Base-by-base conservation (phyloP, 2,888 invertebrate species). In the Ferrisia virgata region DNA sequence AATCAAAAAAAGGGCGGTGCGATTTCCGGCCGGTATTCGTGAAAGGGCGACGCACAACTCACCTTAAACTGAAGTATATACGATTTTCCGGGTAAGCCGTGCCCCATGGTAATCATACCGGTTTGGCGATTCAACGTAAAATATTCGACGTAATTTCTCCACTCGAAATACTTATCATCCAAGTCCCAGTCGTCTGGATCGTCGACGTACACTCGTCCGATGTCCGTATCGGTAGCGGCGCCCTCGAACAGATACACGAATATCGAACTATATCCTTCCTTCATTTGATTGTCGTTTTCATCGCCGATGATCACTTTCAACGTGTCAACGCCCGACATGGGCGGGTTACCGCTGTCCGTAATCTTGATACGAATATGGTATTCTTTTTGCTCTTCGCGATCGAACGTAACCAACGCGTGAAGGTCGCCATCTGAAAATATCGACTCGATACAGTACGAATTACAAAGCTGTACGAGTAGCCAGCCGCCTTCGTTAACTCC, bases 131-230 rank as follows among this genome's bases (percentile, higher is more conserved):
- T 92, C 6, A 98, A 91, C 28, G 91, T 91, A 89, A 97, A 97
- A 86, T 92, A 91, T 6, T 87, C 87, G 18, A 89, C 89, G 47
- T 87, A 87, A 84, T 89, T 89, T 2, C 91, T 89, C 94, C 95
- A 95, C 85, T 90, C 91, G 88, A 97, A 99, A 15, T 91, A 89
- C 89, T 99, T 99, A 89, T 99, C 97, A 0, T 92, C 93, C 79
- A 97, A 89, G 89, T 99, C 99, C 98, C 98, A 99, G 88, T 99
- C 99, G 88, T 99, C 99, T 0, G 93, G 92, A 89, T 99, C 99
- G 69, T 95, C 92, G 0, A 98, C 98, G 89, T 94, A 99, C 0
- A 96, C 96, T 0, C 96, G 91, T 0, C 99, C 99, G 85, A 99
- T 96, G 86, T 94, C 93, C 0, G 94, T 94, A 86, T 94, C 92